Evolutionary conservation across 92 coral and sea anemone species (phyloP), one percentile per base, ranked within the genome.

Genomic region (Ricordea florida): DNA sequence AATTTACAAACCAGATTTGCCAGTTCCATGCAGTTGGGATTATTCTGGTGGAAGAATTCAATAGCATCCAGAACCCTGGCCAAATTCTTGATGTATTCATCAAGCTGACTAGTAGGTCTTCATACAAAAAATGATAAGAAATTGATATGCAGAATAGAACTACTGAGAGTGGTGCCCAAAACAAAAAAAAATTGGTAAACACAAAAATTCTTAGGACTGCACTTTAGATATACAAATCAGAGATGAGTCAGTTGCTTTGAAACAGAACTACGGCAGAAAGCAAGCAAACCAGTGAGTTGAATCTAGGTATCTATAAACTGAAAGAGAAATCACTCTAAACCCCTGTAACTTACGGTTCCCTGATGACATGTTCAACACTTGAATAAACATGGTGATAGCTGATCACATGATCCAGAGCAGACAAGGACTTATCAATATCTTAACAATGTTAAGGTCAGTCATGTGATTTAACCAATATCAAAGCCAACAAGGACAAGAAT

Each of bases 21-120:
- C 48, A 96, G 84, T 61, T 96, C 99, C 57, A 93, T 74, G 57
- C 99, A 92, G 83, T 86, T 96, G 11, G 97, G 97, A 55, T 96
- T 96, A 61, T 96, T 96, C 69, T 85, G 97, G 42, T 92, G 87
- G 51, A 96, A 96, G 74, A 96, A 96, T 29, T 85, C 99, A 64
- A 96, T 92, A 25, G 99, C 99, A 89, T 96, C 99, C 64, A 92
- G 79, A 23, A 96, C 99, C 80, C 92, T 89, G 51, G 85, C 97
- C 46, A 96, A 66, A 65, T 93, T 92, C 83, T 87, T 87, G 58
- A 96, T 92, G 48, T 96, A 96, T 8, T 78, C 86, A 47, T 96
- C 92, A 9, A 96, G 74, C 65, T 96, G 88, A 55, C 96, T 96
- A 48, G 97, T 90, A 3, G 99, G 99, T 5, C 91, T 85, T 32